Percentiles rank a stretch among this genome's conserved stretches.
phyloP scores from a whole-genome alignment of 2,888 invertebrate species.

The Torymus tubicola region DNA sequence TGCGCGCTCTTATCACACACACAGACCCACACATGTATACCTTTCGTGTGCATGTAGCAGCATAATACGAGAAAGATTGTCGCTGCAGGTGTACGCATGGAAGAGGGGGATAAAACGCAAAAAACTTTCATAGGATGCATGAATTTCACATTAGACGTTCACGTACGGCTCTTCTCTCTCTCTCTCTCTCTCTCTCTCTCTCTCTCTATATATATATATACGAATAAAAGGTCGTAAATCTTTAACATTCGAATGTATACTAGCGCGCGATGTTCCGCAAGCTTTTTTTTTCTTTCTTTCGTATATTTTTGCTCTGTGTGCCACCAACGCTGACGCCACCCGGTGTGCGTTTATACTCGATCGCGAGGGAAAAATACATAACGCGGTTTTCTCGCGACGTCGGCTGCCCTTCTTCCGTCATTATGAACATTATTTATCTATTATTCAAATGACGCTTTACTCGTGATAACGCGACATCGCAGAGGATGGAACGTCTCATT shows the following conservation, averaged over 20 bases:
- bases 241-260: constrained; percentile 40
- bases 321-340: too few relatives aligned
- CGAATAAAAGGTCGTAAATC: constrained; percentile 61
- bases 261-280: neutral
- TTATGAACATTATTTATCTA: constrained; percentile 9
- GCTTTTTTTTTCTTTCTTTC: constrained; percentile 1
- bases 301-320: neutral
- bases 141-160: constrained; percentile 61
- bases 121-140: constrained; percentile 58
- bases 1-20: constrained; percentile 54
- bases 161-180: constrained; percentile 13
- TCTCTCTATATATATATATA: constrained; percentile 1
- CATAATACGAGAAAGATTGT: constrained; percentile 42
- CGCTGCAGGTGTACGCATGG: constrained; percentile 32
- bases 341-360: too few relatives aligned
- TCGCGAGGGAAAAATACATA: too few relatives aligned
- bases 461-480: neutral
- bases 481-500: too few relatives aligned
- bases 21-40: neutral
- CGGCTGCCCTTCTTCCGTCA: neutral
- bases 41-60: neutral
- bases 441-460: neutral
- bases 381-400: too few relatives aligned
- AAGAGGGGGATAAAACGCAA: constrained; percentile 46
- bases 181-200: too few relatives aligned